Evolutionary conservation across 2,888 invertebrate species (phyloP).

Genomic region (Pristionchus japonicus): DNA sequence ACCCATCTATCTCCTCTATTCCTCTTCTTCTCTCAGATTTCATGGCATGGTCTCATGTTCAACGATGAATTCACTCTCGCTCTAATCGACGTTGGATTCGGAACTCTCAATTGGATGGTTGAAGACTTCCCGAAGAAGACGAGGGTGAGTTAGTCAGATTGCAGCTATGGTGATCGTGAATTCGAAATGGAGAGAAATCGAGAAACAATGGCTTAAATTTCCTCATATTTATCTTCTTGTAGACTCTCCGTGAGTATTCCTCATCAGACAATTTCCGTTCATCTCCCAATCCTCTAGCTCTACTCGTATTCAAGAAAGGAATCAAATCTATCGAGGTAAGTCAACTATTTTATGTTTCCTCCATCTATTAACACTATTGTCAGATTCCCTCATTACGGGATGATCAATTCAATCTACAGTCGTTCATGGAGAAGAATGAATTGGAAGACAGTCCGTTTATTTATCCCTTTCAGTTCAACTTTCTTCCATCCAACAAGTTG

Average conservation of each 20-base stretch:
- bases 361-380: conserved; percentile 30
- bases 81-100: conserved; percentile 72
- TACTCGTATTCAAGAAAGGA: conserved; percentile 68
- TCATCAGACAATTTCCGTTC: conserved; percentile 69
- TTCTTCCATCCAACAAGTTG: not conserved
- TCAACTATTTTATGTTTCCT: not conserved
- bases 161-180: not conserved
- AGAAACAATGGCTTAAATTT: no score
- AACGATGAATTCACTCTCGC: conserved; percentile 59
- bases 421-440: conserved; percentile 67
- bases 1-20: not conserved
- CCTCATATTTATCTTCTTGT: not conserved
- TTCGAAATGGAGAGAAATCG: not conserved
- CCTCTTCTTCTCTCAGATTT: not conserved
- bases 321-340: conserved; percentile 20
- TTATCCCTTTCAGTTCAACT: not conserved
- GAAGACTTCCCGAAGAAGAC: conserved; percentile 70
- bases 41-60: conserved; percentile 59
- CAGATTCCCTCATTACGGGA: conserved; percentile 46
- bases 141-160: conserved; percentile 49
- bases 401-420: conserved; percentile 64
- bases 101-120: conserved; percentile 68
- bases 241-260: conserved; percentile 66
- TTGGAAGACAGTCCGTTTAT: conserved; percentile 63
- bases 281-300: conserved; percentile 67